Evolutionary conservation across 2,113 vertebrate genomes (phyloP), one percentile per base, ranked within the genome.

Genomic region (Myrmecobius fasciatus): DNA sequence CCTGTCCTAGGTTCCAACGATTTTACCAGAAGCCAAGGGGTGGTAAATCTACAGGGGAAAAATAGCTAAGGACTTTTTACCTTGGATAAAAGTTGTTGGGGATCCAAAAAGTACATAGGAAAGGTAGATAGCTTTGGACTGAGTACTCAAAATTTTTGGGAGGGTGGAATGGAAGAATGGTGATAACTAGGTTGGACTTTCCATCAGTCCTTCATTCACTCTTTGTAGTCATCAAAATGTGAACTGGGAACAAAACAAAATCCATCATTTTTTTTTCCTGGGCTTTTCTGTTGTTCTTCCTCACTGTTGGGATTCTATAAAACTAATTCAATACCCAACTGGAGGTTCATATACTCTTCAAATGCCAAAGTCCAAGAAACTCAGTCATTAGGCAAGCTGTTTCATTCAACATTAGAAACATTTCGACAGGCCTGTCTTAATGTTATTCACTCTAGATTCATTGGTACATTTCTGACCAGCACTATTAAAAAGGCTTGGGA

Each of bases 401-500:
- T 97, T 92, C 95, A 75, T 1, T 89, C 46, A 83, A 89, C 88
- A 91, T 89, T 93, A 93, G 95, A 93, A 46, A 9, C 24, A 94
- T 92, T 95, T 97, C 97, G 97, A 97, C 91, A 88, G 91, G 43
- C 28, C 1, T 75, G 46, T 91, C 2, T 90, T 97, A 94, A 93
- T 8, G 2, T 60, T 89, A 91, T 48, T 96, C 92, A 94, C 94
- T 92, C 93, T 36, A 47, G 90, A 67, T 93, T 97, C 92, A 96
- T 25, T 43, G 53, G 93, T 25, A 94, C 51, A 1, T 92, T 92
- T 94, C 93, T 95, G 96, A 95, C 56, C 93, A 36, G 25, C 14
- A 46, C 24, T 47, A 91, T 48, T 92, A 94, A 95, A 83, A 96
- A 52, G 92, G 53, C 89, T 95, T 25, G 4, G 0, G 92, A 95